These are phyloP conservation scores for Zaprionus inermis DNA, from an alignment of 1,140 invertebrate genomes.

Conservation along the genomic window DNA sequence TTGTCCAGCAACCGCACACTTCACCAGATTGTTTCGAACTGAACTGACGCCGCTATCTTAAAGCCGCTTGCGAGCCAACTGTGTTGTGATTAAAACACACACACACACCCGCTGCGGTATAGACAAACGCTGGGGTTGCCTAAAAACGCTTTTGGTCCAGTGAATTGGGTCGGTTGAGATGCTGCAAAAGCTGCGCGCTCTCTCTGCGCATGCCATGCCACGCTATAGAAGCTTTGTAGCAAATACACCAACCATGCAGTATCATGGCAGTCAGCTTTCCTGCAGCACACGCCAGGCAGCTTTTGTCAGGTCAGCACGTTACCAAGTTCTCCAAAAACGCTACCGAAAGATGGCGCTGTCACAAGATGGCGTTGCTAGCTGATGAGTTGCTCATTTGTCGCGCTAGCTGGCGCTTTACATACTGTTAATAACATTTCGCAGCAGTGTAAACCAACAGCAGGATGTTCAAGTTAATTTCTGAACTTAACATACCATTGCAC, in stretches of 20 bases:
- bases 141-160: conserved; percentile 50
- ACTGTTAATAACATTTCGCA: neutral
- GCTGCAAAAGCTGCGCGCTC: conserved; percentile 35
- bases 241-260: neutral
- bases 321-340: neutral
- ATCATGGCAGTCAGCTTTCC: neutral
- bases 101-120: conserved; percentile 22
- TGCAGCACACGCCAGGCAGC: neutral
- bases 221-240: conserved; percentile 6
- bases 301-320: neutral
- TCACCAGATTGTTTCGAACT: conserved; percentile 73
- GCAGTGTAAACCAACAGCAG: neutral
- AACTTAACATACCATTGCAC: neutral
- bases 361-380: neutral
- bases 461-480: fast-evolving
- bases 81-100: conserved; percentile 69
- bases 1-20: conserved; percentile 63
- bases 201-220: conserved; percentile 47
- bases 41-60: conserved; percentile 57
- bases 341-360: neutral
- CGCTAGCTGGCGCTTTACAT: neutral
- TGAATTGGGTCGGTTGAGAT: conserved; percentile 53
- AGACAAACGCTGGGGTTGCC: conserved; percentile 30
- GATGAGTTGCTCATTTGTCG: neutral
- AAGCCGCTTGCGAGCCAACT: conserved; percentile 44